Conservation (phyloP, 2,797 vertebrate species). For the Xenopus petersii region DNA sequence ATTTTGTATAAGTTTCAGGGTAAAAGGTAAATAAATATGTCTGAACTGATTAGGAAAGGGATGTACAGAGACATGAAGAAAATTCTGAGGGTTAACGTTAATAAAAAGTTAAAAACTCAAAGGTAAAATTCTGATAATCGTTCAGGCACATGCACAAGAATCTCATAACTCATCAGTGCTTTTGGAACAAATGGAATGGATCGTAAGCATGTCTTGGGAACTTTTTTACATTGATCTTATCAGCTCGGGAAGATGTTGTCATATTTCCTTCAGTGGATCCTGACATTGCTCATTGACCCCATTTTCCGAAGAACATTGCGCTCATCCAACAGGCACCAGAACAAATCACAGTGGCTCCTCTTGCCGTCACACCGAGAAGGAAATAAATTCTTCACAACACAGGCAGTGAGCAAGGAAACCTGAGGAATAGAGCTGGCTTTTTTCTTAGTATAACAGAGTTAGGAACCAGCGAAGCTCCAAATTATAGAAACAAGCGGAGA, state of each 20-base stretch:
- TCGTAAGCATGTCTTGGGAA: background rate
- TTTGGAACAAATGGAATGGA: background rate
- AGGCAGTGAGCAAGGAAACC: background rate
- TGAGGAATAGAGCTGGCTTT: background rate
- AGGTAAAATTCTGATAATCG: background rate
- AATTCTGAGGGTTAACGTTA: background rate
- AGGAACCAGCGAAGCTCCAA: no score
- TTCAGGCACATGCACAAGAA: background rate
- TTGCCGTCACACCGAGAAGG: background rate
- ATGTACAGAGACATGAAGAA: background rate
- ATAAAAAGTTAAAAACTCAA: background rate
- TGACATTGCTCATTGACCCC: conserved; percentile 3
- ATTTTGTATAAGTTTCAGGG: background rate
- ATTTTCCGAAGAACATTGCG: background rate
- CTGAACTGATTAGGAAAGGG: background rate
- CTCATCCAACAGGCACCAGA: background rate
- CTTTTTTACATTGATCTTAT: background rate
- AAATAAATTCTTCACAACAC: background rate
- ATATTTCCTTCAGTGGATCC: background rate
- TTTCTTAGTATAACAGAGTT: background rate
- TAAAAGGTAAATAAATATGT: background rate
- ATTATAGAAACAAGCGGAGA: no score
- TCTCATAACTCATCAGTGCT: background rate
- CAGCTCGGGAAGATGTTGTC: background rate
- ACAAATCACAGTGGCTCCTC: conserved; percentile 3